Evolutionary conservation across 2,888 invertebrate species (phyloP).

Genomic region (Scrobipalpa atriplicella): DNA sequence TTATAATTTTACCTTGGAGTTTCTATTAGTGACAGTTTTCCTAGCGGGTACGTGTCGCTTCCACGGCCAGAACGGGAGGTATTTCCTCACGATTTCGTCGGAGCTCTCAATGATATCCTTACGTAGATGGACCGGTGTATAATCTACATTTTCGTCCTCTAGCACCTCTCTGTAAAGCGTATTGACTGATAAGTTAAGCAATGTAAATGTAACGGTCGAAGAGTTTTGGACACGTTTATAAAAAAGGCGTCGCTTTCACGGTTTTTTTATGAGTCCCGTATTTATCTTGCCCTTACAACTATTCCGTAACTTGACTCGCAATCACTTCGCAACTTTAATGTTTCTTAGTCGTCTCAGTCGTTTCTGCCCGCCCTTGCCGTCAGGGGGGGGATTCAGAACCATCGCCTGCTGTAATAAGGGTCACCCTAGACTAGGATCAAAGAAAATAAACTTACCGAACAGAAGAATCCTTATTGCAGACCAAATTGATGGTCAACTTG

Average conservation of each 20-base stretch:
- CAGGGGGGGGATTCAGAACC: no score
- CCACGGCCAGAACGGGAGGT: constrained; percentile 64
- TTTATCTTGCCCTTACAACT: no score
- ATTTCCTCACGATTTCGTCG: constrained; percentile 57
- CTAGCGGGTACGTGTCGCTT: constrained; percentile 41
- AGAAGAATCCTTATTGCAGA: constrained; percentile 57
- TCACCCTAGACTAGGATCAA: neutral
- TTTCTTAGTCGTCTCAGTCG: no score
- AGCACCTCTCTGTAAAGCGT: constrained; percentile 59
- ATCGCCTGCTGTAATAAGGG: no score
- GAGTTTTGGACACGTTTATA: no score
- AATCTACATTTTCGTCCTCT: constrained; percentile 43
- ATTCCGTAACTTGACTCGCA: no score
- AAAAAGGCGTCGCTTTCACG: no score
- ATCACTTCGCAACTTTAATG: no score
- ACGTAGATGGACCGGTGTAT: constrained; percentile 55
- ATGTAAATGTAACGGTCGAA: no score
- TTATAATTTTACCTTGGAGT: constrained; percentile 50
- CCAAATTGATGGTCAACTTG: constrained; percentile 67
- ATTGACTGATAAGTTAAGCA: no score
- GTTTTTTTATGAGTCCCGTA: no score
- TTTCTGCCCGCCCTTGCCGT: no score
- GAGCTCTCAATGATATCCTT: constrained; percentile 52
- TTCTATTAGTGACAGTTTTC: constrained; percentile 48
- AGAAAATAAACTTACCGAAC: constrained; percentile 53